Evolutionary conservation across 1,140 invertebrate species (phyloP), one percentile per base, ranked within the genome.

Genomic region (Cydia pomonella): DNA sequence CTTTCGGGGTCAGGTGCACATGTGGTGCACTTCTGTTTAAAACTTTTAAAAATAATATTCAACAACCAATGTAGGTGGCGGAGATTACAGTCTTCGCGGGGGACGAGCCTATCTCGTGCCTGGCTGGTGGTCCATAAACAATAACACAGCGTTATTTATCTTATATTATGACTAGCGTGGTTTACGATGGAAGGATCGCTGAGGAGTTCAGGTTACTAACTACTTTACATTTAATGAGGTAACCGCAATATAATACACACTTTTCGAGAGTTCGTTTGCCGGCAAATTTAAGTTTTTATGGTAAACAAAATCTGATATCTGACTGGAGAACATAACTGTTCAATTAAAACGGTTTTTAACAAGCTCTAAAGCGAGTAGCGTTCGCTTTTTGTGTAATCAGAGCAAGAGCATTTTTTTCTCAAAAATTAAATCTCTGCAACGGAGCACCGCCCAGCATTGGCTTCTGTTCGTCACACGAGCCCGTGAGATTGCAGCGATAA

Each of bases 21-120:
- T 92, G 90, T 92, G 90, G 85, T 84, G 80, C 86, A 83, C 82
- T 86, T 82, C 83, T 83, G 87, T 87, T 88, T 86, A 80, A 81
- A 82, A 85, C 78, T 82, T 88, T 88, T 87, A 88, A 91, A 92
- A 92, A 92, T 91, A 92, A 91, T 90, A 88, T 88, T 87, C 81
- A 88, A 89, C 84, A 86, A 88, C 82, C 84, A 83, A 83, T 82
- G 78, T 81, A 86, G 81, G 80, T 84, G 82, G 41, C 77, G 74
- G 71, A 84, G 84, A 80, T 79, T 77, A 64, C 21, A 74, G 63
- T 69, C 88, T 89, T 91, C 83, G 89, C 90, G 89, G 90, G 90
- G 86, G 89, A 87, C 77, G 82, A 80, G 73, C 47, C 63, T 76
- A 76, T 73, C 73, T 80, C 72, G 73, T 75, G 50, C 84, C 74